Conservation (phyloP, 2,888 invertebrate genomes). For the Dastarcus helophoroides region DNA sequence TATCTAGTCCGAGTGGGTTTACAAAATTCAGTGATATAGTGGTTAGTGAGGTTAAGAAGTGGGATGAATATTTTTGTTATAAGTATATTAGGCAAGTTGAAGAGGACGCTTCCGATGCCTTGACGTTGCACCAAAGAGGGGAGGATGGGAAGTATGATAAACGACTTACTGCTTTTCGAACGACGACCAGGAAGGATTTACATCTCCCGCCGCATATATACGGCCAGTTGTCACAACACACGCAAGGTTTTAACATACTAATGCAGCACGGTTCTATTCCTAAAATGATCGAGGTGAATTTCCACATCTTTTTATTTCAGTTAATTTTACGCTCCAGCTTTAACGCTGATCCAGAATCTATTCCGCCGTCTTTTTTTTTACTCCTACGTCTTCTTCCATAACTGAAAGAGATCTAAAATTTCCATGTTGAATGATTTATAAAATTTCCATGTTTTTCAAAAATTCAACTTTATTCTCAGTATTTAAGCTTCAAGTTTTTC, state of each 20-base stretch:
- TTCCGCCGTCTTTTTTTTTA: too few relatives aligned
- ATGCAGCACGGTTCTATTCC: conserved; percentile 41
- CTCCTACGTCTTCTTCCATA: too few relatives aligned
- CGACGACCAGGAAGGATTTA: conserved; percentile 40
- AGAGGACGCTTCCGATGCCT: conserved; percentile 73
- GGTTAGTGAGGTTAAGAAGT: conserved; percentile 63
- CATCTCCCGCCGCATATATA: conserved; percentile 68
- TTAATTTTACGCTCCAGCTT: too few relatives aligned
- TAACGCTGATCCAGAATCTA: too few relatives aligned
- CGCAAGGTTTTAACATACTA: conserved; percentile 45
- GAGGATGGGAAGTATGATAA: conserved; percentile 66
- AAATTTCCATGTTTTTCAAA: too few relatives aligned
- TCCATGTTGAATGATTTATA: too few relatives aligned
- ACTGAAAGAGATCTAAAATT: too few relatives aligned
- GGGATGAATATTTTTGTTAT: conserved; percentile 64
- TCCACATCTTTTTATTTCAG: too few relatives aligned
- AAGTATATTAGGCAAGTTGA: conserved; percentile 85
- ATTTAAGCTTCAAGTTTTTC: too few relatives aligned
- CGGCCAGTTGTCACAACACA: conserved; percentile 68
- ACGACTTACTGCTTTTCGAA: conserved; percentile 49
- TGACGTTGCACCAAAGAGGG: conserved; percentile 72
- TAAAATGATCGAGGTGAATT: conserved; percentile 15
- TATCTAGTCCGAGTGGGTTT: conserved; percentile 62
- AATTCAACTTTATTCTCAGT: too few relatives aligned
- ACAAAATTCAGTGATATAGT: conserved; percentile 53